A percentile compares a stretch with the other conserved stretches of the same genome.
These are phyloP conservation scores for Pyrochroa serraticornis DNA, from an alignment of 2,888 invertebrate genomes.

Conservation along the genomic window DNA sequence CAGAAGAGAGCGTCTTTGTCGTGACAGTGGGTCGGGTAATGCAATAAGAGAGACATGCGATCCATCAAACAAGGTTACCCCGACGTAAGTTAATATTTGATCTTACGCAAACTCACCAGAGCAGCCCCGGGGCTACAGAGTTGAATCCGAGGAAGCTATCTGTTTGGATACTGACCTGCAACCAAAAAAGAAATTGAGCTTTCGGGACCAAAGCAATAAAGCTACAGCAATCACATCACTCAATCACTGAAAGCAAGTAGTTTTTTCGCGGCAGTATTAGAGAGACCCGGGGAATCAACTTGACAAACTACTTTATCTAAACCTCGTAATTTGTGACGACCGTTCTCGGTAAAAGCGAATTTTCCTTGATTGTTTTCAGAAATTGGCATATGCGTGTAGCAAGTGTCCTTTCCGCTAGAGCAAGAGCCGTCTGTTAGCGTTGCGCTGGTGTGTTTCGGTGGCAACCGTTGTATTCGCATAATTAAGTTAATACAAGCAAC, in stretches of 20 bases:
- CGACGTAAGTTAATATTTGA: constrained; percentile 40
- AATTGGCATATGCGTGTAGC: background rate
- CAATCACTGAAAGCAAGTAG: constrained; percentile 31
- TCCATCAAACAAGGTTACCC: constrained; percentile 36
- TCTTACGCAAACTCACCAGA: constrained; percentile 38
- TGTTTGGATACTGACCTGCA: constrained; percentile 37
- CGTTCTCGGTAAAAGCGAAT: constrained; percentile 1
- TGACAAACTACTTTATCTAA: background rate
- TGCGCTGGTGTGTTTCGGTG: constrained; percentile 1
- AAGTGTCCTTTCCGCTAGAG: background rate
- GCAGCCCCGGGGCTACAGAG: constrained; percentile 20
- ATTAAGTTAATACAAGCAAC: constrained; percentile 41
- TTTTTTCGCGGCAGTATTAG: constrained; percentile 7
- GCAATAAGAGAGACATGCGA: constrained; percentile 33
- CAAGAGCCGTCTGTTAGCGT: constrained; percentile 2
- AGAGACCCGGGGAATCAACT: too few relatives aligned
- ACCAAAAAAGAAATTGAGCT: constrained; percentile 22
- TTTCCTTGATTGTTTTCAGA: background rate
- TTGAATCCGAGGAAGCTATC: constrained; percentile 3
- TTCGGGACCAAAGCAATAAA: background rate
- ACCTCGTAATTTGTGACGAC: background rate
- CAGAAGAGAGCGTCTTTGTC: too few relatives aligned
- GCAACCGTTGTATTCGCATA: constrained; percentile 36
- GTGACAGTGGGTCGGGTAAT: constrained; percentile 6
- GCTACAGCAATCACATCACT: constrained; percentile 28